Evolutionary conservation across 2,113 vertebrate species (phyloP).

Genomic region (Drymodes brunneopygia): DNA sequence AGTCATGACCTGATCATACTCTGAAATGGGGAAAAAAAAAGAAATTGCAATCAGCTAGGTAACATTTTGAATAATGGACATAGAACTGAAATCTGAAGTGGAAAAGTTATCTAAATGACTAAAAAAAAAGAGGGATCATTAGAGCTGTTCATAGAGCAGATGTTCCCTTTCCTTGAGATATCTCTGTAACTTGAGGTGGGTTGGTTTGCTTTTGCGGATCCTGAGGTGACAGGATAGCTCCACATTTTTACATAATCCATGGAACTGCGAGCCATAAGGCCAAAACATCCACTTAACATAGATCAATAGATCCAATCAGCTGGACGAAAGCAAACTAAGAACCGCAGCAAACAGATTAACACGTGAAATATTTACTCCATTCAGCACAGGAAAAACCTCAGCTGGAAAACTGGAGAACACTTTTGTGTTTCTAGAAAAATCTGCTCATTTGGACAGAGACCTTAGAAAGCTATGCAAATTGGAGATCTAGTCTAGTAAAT

Average conservation of each 20-base stretch:
- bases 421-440: background rate
- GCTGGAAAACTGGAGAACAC: background rate
- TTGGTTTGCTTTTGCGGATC: background rate
- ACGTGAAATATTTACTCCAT: background rate
- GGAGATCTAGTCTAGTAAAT: background rate
- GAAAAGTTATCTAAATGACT: too few relatives aligned
- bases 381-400: background rate
- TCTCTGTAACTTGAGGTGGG: background rate
- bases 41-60: background rate
- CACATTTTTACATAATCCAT: accelerated
- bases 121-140: background rate
- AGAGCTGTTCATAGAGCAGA: background rate
- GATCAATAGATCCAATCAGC: background rate
- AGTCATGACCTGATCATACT: background rate
- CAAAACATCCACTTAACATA: background rate
- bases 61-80: background rate
- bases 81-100: background rate
- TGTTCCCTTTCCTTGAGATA: background rate
- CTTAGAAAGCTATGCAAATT: background rate
- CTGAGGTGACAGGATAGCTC: background rate
- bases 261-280: background rate
- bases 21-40: background rate
- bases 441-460: background rate
- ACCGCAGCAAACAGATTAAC: background rate
- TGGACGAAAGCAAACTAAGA: background rate